Evolutionary conservation across 2,888 invertebrate species (phyloP).

Genomic region (Chrysopilus asiliformis): DNA sequence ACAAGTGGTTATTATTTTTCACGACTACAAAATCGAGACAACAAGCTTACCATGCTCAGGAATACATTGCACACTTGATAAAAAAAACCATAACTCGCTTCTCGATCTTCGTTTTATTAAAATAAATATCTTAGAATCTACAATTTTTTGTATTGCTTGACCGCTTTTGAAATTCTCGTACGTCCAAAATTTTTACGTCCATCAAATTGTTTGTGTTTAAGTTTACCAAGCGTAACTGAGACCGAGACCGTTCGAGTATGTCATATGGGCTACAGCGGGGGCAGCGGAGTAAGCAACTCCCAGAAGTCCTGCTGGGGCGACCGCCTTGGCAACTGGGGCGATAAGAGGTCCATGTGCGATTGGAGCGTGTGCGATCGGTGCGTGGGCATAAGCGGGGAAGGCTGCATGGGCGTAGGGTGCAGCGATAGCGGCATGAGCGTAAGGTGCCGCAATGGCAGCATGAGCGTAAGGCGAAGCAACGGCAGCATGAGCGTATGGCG

Average conservation of each 20-base stretch:
- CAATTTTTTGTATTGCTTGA: conserved; percentile 11
- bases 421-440: conserved; percentile 5
- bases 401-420: conserved; percentile 23
- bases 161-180: conserved; percentile 6
- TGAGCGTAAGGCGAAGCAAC: conserved; percentile 9
- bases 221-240: conserved; percentile 42
- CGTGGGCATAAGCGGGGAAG: conserved; percentile 17
- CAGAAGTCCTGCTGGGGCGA: conserved; percentile 41
- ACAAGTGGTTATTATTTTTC: no score
- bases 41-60: no score
- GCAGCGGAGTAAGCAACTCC: conserved; percentile 47
- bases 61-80: no score
- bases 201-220: no score
- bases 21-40: no score
- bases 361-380: conserved; percentile 23
- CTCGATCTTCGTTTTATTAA: no score
- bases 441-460: conserved; percentile 4
- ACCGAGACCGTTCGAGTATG: conserved; percentile 44
- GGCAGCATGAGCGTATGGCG: conserved; percentile 8
- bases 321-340: conserved; percentile 19
- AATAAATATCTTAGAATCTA: conserved; percentile 8
- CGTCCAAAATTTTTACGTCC: background rate
- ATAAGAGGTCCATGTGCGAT: conserved; percentile 16
- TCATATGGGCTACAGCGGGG: conserved; percentile 48
- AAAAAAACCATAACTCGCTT: no score